These are phyloP conservation scores for Linnaemya vulpina DNA, from an alignment of 2,888 invertebrate genomes.

Conservation along the genomic window DNA sequence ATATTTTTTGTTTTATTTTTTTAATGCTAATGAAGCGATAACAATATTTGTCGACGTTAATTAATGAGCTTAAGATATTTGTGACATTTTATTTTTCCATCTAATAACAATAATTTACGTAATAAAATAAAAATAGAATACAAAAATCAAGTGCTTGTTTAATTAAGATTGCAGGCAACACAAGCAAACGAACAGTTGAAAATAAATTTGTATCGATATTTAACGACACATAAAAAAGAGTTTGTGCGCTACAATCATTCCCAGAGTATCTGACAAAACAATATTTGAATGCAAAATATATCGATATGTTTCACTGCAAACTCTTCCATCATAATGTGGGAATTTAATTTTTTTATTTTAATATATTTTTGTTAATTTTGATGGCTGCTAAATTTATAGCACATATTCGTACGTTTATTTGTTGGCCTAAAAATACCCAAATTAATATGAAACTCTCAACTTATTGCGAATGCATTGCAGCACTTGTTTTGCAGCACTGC, in stretches of 20 bases:
- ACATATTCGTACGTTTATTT: neutral
- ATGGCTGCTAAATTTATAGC: slow-evolving; percentile 9
- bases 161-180: slow-evolving; percentile 53
- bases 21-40: slow-evolving; percentile 64
- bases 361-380: slow-evolving; percentile 34
- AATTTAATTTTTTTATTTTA: slow-evolving; percentile 67
- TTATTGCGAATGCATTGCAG: neutral
- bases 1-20: slow-evolving; percentile 12
- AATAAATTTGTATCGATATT: too few species aligned
- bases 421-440: slow-evolving; percentile 6
- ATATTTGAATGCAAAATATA: slow-evolving; percentile 26
- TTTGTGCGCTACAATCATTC: neutral
- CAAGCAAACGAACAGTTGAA: neutral
- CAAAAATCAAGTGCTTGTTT: slow-evolving; percentile 49
- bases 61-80: slow-evolving; percentile 62
- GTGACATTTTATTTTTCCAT: slow-evolving; percentile 52
- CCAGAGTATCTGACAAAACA: neutral
- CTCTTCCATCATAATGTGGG: slow-evolving; percentile 71
- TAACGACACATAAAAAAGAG: too few species aligned
- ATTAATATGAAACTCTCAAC: neutral
- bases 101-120: slow-evolving; percentile 48
- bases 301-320: slow-evolving; percentile 40
- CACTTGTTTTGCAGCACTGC: slow-evolving; percentile 12
- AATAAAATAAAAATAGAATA: slow-evolving; percentile 17
- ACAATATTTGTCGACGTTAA: slow-evolving; percentile 46